Conservation (phyloP, 2,113 vertebrate genomes). For the Malurus cyaneus region DNA sequence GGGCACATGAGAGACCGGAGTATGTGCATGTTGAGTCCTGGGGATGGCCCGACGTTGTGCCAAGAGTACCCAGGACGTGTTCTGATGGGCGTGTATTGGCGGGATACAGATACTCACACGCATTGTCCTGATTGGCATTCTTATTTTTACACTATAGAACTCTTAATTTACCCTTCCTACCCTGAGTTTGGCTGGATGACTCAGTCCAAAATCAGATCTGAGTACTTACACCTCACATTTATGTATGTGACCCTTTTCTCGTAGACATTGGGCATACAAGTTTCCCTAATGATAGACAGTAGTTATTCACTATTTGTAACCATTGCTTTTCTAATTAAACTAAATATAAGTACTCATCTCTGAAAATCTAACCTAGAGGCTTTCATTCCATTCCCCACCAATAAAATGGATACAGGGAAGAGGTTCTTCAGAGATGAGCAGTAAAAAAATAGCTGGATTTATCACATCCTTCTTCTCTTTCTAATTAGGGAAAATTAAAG, state of each 20-base stretch:
- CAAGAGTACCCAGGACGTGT: too few relatives aligned
- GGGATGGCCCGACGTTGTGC: too few relatives aligned
- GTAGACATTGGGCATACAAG: background rate
- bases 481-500: slow-evolving; percentile 36
- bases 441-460: background rate
- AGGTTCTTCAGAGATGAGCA: background rate
- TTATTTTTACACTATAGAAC: too few relatives aligned
- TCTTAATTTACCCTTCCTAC: background rate
- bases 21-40: too few relatives aligned
- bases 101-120: too few relatives aligned
- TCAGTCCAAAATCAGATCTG: background rate
- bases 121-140: too few relatives aligned
- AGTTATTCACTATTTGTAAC: background rate
- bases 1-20: too few relatives aligned
- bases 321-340: background rate
- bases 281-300: background rate
- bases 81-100: too few relatives aligned
- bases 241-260: background rate
- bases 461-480: slow-evolving; percentile 21
- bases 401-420: background rate
- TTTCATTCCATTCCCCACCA: background rate
- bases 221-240: background rate
- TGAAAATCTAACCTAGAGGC: background rate
- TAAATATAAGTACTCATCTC: background rate
- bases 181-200: background rate